phyloP scores from a whole-genome alignment of 2,797 vertebrate species.

The Botia kubotai region DNA sequence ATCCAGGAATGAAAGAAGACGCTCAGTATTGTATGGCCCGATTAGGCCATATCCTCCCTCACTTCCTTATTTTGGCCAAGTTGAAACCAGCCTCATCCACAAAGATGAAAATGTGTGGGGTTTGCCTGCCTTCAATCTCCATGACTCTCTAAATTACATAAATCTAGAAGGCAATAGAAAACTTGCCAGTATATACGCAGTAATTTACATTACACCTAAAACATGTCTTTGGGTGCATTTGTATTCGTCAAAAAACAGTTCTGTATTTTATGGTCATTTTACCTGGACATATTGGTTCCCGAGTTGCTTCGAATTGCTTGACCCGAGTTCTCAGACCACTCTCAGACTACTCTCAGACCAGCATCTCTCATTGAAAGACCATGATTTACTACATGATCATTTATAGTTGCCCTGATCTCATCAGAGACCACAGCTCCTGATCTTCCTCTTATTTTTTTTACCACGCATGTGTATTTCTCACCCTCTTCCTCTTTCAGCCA shows the following conservation, averaged over 20 bases:
- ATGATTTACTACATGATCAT: not conserved
- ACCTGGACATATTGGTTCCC: not conserved
- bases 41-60: no score
- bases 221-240: not conserved
- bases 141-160: not conserved
- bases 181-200: not conserved
- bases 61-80: no score
- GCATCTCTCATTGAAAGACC: no score
- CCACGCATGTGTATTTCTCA: no score
- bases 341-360: no score
- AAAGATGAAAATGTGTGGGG: not conserved
- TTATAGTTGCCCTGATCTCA: no score
- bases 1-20: slow-evolving; percentile 20
- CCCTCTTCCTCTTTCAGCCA: no score
- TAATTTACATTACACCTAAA: slow-evolving; percentile 23
- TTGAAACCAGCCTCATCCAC: no score
- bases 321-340: no score
- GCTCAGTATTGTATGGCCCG: slow-evolving; percentile 10
- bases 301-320: no score
- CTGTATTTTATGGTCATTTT: not conserved
- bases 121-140: not conserved
- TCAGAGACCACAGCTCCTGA: no score
- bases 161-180: not conserved
- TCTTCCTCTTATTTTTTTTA: no score
- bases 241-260: not conserved